Conservation (phyloP, 2,888 invertebrate species). For the Lingula anatina region DNA sequence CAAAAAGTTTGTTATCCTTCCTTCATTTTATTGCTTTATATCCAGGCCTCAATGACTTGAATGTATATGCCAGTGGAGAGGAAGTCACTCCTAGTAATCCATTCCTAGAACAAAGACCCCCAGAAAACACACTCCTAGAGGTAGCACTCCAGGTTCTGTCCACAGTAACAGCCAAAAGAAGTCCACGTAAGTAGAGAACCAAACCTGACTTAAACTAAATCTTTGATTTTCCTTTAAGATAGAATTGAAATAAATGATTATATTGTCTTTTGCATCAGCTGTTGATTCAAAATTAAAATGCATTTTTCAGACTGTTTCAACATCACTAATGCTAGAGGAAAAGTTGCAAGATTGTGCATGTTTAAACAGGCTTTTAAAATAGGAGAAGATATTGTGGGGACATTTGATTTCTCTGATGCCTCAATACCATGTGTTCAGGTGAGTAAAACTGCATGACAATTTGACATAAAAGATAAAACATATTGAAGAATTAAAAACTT, state of each 20-base stretch:
- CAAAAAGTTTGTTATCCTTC: too few relatives aligned
- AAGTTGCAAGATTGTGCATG: constrained; percentile 88
- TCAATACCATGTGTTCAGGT: constrained; percentile 89
- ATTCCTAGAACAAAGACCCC: constrained; percentile 69
- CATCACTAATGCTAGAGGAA: constrained; percentile 69
- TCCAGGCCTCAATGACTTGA: constrained; percentile 46
- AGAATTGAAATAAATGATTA: not conserved
- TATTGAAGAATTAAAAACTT: not conserved
- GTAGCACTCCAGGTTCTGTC: constrained; percentile 81
- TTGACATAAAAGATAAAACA: not conserved
- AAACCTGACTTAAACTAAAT: too few relatives aligned
- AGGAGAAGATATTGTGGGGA: constrained; percentile 96
- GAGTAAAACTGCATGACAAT: too few relatives aligned
- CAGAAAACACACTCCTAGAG: constrained; percentile 71
- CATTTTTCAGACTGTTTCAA: constrained; percentile 53
- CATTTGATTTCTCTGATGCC: constrained; percentile 87
- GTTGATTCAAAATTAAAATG: too few relatives aligned
- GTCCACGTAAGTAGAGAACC: constrained; percentile 78
- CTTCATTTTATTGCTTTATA: constrained; percentile 2
- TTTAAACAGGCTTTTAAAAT: constrained; percentile 94
- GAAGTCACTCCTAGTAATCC: constrained; percentile 83
- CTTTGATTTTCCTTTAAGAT: not conserved
- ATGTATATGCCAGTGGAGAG: constrained; percentile 43
- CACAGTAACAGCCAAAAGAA: constrained; percentile 85
- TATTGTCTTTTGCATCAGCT: not conserved